These are phyloP conservation scores for Nudaria mundana DNA, from an alignment of 2,888 invertebrate genomes.

Conservation along the genomic window DNA sequence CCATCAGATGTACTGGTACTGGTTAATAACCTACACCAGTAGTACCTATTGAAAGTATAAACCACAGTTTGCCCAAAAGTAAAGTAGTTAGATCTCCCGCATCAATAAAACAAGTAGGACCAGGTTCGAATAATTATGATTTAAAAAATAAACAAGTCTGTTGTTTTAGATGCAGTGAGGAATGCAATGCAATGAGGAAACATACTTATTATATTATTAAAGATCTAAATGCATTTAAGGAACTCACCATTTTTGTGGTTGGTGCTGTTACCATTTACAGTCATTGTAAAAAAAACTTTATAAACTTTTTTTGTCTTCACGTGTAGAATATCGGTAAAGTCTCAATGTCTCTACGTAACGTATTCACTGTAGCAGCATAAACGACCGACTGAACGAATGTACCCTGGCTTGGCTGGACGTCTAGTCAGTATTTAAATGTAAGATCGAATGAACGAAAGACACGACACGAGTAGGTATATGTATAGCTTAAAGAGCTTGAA, in stretches of 20 bases:
- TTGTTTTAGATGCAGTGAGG: not conserved
- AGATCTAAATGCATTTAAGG: conserved; percentile 3
- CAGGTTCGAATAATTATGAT: not conserved
- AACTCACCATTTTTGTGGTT: conserved; percentile 14
- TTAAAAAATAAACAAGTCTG: not conserved
- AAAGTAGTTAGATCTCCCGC: too few species aligned
- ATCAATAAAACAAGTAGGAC: too few species aligned
- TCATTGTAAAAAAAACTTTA: conserved; percentile 14
- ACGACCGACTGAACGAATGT: conserved; percentile 22
- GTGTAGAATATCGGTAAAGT: conserved; percentile 6
- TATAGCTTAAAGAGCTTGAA: not conserved
- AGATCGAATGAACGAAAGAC: not conserved
- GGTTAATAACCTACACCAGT: too few species aligned
- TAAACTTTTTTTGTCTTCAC: conserved; percentile 8
- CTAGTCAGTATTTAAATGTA: too few species aligned
- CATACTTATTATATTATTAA: too few species aligned
- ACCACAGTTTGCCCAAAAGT: too few species aligned
- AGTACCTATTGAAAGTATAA: too few species aligned
- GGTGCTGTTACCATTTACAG: conserved; percentile 19
- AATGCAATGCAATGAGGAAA: not conserved
- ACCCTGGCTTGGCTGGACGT: too few species aligned
- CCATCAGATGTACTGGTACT: too few species aligned
- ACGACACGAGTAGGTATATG: not conserved
- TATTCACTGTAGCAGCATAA: conserved; percentile 5
- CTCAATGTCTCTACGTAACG: not conserved